phyloP scores from a whole-genome alignment of 2,797 vertebrate species.

The Prionace glauca region DNA sequence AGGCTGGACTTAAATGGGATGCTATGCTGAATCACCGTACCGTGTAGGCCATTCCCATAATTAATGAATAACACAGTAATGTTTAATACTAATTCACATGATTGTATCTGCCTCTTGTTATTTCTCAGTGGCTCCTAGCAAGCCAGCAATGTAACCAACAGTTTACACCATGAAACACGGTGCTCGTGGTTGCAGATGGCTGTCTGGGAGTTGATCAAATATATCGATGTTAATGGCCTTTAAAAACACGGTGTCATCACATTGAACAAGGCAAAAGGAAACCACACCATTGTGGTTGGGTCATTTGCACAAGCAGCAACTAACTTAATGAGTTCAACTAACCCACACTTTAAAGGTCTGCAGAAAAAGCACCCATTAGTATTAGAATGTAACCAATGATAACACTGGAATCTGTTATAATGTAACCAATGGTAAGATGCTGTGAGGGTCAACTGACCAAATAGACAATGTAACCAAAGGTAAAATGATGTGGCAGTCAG shows the following conservation, averaged over 20 bases:
- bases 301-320: neutral
- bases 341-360: neutral
- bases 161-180: neutral
- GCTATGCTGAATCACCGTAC: neutral
- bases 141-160: neutral
- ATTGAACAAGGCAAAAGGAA: neutral
- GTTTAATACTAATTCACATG: neutral
- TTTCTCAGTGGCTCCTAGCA: too few species aligned
- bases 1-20: neutral
- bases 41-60: neutral
- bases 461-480: too few species aligned
- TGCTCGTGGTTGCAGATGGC: neutral
- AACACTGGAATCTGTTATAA: too few species aligned
- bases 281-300: slow-evolving; percentile 12
- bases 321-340: neutral
- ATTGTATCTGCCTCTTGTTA: neutral
- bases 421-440: too few species aligned
- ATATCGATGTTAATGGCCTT: too few species aligned
- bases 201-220: neutral
- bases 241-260: neutral
- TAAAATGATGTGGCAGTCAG: too few species aligned
- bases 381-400: too few species aligned
- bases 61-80: neutral
- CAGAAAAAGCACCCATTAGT: neutral
- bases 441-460: too few species aligned